Evolutionary conservation across 1,140 invertebrate genomes (phyloP).

Genomic region (Bilobella aurantiaca): DNA sequence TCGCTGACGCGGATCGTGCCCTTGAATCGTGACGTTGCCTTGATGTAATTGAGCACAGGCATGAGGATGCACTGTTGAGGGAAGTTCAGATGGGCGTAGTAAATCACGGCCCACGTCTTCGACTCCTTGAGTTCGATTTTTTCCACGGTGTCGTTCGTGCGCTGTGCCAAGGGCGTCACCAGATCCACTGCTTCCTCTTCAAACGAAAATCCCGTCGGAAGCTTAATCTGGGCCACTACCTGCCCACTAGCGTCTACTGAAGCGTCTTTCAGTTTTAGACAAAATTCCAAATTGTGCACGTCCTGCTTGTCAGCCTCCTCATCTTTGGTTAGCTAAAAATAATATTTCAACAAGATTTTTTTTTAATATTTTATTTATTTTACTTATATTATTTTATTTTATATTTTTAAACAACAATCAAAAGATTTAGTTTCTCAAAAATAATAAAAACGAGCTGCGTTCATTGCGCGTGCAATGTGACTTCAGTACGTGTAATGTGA

Average conservation of each 20-base stretch:
- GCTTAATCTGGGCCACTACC: not conserved
- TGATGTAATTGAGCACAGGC: not conserved
- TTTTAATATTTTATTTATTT: too few species aligned
- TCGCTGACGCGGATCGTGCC: not conserved
- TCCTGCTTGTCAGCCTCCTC: not conserved
- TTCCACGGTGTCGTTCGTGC: constrained; percentile 38
- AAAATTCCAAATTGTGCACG: not conserved
- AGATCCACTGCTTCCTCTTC: not conserved
- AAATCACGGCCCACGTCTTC: not conserved
- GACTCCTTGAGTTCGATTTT: not conserved
- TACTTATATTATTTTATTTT: too few species aligned
- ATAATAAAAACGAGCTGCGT: too few species aligned
- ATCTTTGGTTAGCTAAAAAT: not conserved
- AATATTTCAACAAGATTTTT: too few species aligned
- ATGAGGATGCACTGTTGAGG: not conserved
- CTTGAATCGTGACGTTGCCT: not conserved
- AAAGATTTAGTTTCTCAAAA: not conserved
- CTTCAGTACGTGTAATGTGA: too few species aligned
- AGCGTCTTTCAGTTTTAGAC: not conserved
- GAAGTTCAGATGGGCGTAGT: not conserved
- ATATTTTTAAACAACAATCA: too few species aligned
- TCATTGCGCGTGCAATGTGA: too few species aligned
- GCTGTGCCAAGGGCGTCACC: constrained; percentile 35
- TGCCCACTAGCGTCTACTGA: not conserved
- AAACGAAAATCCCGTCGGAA: constrained; percentile 5